These are phyloP conservation scores for Mercenaria mercenaria DNA, from an alignment of 1,140 invertebrate genomes.

Conservation along the genomic window DNA sequence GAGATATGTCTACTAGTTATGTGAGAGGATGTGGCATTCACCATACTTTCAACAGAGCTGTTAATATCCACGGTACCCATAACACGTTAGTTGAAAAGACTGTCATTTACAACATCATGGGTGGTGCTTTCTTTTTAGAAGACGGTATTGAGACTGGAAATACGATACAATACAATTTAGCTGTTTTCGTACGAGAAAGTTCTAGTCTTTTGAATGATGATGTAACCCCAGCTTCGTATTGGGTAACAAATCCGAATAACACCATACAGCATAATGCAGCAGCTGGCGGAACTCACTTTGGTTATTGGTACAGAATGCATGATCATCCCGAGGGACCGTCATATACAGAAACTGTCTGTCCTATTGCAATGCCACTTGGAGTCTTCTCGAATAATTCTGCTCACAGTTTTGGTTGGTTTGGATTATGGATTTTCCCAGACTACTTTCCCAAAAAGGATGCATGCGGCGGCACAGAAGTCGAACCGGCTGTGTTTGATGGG, in stretches of 20 bases:
- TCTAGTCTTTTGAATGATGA: constrained; percentile 85
- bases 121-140: constrained; percentile 85
- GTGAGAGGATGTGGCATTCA: constrained; percentile 83
- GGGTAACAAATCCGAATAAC: constrained; percentile 85
- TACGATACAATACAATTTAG: constrained; percentile 84
- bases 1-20: constrained; percentile 82
- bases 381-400: constrained; percentile 83
- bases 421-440: constrained; percentile 84
- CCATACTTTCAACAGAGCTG: constrained; percentile 84
- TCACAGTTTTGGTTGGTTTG: constrained; percentile 85
- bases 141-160: constrained; percentile 85
- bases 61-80: constrained; percentile 85
- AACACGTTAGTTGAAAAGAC: constrained; percentile 80
- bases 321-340: constrained; percentile 83
- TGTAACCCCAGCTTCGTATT: constrained; percentile 84
- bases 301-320: constrained; percentile 85
- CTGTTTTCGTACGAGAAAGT: constrained; percentile 82
- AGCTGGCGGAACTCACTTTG: constrained; percentile 85
- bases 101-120: constrained; percentile 83
- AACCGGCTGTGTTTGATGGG: constrained; percentile 73
- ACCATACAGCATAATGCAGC: constrained; percentile 82
- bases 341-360: constrained; percentile 78
- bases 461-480: constrained; percentile 67
- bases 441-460: constrained; percentile 76
- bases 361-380: constrained; percentile 78